A percentile compares a stretch with the other conserved stretches of the same genome.
These are phyloP conservation scores for Acleris holmiana DNA, from an alignment of 2,888 invertebrate species.

Conservation along the genomic window DNA sequence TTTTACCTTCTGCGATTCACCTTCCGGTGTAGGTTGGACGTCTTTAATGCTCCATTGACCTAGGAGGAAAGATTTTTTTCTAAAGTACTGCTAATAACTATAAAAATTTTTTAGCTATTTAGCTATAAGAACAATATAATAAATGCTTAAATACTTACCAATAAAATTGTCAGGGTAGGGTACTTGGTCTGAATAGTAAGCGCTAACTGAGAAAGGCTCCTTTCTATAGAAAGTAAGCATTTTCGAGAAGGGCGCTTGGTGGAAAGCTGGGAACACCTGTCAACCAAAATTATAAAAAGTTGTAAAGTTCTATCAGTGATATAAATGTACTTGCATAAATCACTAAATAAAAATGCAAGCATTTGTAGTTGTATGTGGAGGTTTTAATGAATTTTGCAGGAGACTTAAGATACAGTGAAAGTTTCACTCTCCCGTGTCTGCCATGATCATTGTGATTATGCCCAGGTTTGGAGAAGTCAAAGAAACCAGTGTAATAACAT, in stretches of 20 bases:
- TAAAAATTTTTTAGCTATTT: slow-evolving; percentile 8
- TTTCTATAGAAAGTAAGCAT: slow-evolving; percentile 96
- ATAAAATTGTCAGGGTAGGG: slow-evolving; percentile 91
- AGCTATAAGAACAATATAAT: slow-evolving; percentile 5
- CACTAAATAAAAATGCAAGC: too few relatives aligned
- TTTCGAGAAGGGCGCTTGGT: slow-evolving; percentile 96
- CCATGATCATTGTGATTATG: too few relatives aligned
- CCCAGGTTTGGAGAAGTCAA: too few relatives aligned
- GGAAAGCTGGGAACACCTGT: slow-evolving; percentile 93
- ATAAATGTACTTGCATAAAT: too few relatives aligned
- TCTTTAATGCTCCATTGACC: slow-evolving; percentile 92
- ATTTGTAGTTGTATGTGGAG: too few relatives aligned
- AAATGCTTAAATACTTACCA: slow-evolving; percentile 81
- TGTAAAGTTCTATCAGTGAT: background rate
- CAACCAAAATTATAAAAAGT: slow-evolving; percentile 29
- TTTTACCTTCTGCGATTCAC: slow-evolving; percentile 97
- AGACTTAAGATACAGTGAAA: too few relatives aligned
- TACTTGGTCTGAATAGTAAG: slow-evolving; percentile 90
- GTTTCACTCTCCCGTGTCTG: too few relatives aligned
- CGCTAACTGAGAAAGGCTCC: slow-evolving; percentile 94
- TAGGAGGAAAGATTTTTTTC: slow-evolving; percentile 52
- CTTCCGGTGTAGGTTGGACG: slow-evolving; percentile 93
- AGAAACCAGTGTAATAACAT: too few relatives aligned
- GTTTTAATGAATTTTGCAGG: too few relatives aligned
- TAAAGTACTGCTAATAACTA: slow-evolving; percentile 8